Conservation (phyloP, 1,140 invertebrate species). For the Protaetia brevitarsis region DNA sequence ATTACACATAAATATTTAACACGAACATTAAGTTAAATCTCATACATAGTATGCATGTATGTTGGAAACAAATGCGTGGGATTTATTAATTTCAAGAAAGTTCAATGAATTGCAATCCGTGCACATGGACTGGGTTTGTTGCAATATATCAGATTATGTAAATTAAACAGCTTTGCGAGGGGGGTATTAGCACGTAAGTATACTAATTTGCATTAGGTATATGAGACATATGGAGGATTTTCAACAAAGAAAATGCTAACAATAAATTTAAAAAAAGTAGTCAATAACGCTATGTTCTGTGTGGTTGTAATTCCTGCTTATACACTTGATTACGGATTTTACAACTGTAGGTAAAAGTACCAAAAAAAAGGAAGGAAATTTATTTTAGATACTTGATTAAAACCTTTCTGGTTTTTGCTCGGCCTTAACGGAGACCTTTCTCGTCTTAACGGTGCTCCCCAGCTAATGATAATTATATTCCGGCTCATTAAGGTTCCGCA, state of each 20-base stretch:
- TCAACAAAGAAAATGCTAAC: too few relatives aligned
- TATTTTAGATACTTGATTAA: not conserved
- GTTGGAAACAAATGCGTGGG: not conserved
- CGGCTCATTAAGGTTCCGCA: constrained; percentile 21
- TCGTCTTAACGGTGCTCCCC: not conserved
- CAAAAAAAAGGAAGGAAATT: not conserved
- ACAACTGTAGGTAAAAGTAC: too few relatives aligned
- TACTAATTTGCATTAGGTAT: too few relatives aligned
- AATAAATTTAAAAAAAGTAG: too few relatives aligned
- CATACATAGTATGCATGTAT: not conserved
- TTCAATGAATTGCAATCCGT: not conserved
- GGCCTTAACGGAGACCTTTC: not conserved
- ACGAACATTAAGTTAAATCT: constrained; percentile 3
- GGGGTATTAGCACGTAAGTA: not conserved
- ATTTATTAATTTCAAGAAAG: constrained; percentile 8
- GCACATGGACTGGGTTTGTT: not conserved
- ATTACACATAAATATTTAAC: too few relatives aligned
- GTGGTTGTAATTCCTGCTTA: too few relatives aligned
- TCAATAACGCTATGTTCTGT: too few relatives aligned
- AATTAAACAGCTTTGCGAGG: not conserved
- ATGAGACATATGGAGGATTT: too few relatives aligned
- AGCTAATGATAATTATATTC: constrained; percentile 23
- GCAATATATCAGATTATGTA: constrained; percentile 2
- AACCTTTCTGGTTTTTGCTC: not conserved
- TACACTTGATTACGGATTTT: too few relatives aligned